These are phyloP conservation scores for Eudasyphora cyanicolor DNA, from an alignment of 2,888 invertebrate species.

Conservation along the genomic window DNA sequence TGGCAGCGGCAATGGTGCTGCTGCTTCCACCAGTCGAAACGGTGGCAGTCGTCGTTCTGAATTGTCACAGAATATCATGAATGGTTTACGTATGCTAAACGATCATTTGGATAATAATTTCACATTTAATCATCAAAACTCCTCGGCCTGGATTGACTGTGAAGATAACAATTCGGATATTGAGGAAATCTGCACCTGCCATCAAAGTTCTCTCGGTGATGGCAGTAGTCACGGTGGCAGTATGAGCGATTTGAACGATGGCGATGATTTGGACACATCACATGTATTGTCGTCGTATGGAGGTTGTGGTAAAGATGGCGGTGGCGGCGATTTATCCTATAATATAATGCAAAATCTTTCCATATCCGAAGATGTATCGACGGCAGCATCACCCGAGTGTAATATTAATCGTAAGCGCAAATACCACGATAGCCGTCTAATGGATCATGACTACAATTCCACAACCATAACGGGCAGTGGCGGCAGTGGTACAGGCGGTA, in stretches of 20 bases:
- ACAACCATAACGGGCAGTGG: slow-evolving; percentile 66
- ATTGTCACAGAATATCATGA: slow-evolving; percentile 63
- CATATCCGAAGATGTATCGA: slow-evolving; percentile 71
- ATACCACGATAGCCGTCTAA: slow-evolving; percentile 76
- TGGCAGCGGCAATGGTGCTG: slow-evolving; percentile 34
- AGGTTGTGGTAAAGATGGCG: slow-evolving; percentile 65
- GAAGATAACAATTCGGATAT: slow-evolving; percentile 78
- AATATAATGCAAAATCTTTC: slow-evolving; percentile 74
- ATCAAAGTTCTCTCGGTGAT: slow-evolving; percentile 71
- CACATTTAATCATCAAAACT: slow-evolving; percentile 57
- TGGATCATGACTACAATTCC: slow-evolving; percentile 72
- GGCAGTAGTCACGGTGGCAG: slow-evolving; percentile 74
- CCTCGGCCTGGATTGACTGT: slow-evolving; percentile 78
- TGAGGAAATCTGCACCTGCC: slow-evolving; percentile 80
- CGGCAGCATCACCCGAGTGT: slow-evolving; percentile 53
- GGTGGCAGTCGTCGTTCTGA: slow-evolving; percentile 46
- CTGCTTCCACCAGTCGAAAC: slow-evolving; percentile 42
- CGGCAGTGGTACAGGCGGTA: slow-evolving; percentile 46
- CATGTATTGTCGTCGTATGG: slow-evolving; percentile 20
- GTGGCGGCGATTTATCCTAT: slow-evolving; percentile 71
- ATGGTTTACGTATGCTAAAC: slow-evolving; percentile 66
- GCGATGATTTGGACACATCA: slow-evolving; percentile 70
- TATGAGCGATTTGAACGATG: slow-evolving; percentile 73
- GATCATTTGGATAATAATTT: slow-evolving; percentile 59
- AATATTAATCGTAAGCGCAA: slow-evolving; percentile 77